phyloP scores from a whole-genome alignment of 2,113 vertebrate genomes.

The Riparia riparia region DNA sequence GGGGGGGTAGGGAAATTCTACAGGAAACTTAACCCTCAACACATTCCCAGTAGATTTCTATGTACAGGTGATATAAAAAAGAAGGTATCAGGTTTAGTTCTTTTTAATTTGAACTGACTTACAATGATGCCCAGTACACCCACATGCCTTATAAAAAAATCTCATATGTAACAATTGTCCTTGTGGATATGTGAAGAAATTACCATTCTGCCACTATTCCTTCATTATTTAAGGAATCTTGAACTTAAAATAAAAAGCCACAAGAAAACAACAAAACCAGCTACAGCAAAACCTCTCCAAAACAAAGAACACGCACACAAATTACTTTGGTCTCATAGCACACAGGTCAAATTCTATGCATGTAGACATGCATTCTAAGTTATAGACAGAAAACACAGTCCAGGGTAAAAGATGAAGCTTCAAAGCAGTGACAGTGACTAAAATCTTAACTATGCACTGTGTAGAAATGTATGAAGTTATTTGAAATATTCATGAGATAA shows the following conservation, averaged over 20 bases:
- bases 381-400: neutral
- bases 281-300: neutral
- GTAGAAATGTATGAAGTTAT: neutral
- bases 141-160: neutral
- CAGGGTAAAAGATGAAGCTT: neutral
- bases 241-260: neutral
- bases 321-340: neutral
- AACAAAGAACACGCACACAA: neutral
- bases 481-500: neutral
- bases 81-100: neutral
- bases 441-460: neutral
- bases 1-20: no score
- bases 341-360: neutral
- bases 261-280: neutral
- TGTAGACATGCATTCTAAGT: neutral
- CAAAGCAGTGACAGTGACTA: neutral
- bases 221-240: neutral
- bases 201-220: neutral
- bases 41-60: neutral
- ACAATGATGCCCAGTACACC: neutral
- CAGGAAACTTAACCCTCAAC: no score
- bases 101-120: neutral
- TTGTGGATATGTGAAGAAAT: neutral
- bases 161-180: neutral
- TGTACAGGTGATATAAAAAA: neutral